Percentiles rank a stretch among this genome's conserved stretches.
phyloP scores from a whole-genome alignment of 2,797 vertebrate genomes.

The Sebastes oblongus region DNA sequence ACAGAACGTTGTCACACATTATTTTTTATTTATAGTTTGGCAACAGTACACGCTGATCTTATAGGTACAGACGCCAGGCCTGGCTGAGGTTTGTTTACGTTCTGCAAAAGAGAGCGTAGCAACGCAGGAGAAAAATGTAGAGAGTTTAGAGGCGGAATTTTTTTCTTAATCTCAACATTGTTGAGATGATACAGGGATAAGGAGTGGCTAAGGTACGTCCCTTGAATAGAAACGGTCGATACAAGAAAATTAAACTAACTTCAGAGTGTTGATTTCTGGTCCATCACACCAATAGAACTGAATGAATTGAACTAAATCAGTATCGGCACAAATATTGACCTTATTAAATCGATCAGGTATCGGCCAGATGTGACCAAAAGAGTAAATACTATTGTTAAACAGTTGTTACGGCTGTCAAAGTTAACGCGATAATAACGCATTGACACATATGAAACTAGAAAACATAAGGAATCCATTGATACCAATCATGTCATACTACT shows the following conservation, averaged over 20 bases:
- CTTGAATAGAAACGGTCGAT: not conserved
- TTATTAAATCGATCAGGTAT: not conserved
- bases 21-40: not conserved
- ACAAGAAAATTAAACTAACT: not conserved
- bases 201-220: accelerated
- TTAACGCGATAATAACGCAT: no score
- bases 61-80: not conserved
- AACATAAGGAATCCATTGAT: no score
- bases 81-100: constrained; percentile 19
- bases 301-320: not conserved
- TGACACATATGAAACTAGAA: no score
- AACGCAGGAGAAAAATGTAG: not conserved
- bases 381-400: not conserved
- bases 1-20: not conserved
- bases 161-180: not conserved
- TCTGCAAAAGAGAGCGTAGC: not conserved
- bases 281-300: not conserved
- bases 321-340: not conserved
- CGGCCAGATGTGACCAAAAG: not conserved
- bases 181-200: not conserved
- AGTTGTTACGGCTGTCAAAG: no score
- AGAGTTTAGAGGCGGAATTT: not conserved
- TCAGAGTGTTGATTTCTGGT: not conserved
- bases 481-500: no score
- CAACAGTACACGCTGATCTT: not conserved